Evolutionary conservation across 2,113 vertebrate species (phyloP).

Genomic region (Sapajus apella): DNA sequence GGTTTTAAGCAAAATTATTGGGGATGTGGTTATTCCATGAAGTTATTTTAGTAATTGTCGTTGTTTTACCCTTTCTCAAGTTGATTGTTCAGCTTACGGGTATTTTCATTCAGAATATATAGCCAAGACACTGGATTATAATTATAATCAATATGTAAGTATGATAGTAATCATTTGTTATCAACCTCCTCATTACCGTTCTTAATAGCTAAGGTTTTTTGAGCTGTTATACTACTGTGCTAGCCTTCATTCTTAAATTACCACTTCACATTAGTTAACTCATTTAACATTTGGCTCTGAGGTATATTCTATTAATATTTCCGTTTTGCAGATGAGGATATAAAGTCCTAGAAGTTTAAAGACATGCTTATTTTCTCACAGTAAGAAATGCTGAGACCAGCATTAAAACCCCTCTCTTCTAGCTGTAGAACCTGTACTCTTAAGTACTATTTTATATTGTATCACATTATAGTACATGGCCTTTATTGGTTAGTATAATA

Average conservation of each 20-base stretch:
- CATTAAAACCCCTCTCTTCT: not conserved
- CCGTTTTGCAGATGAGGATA: slow-evolving; percentile 6
- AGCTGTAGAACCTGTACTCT: not conserved
- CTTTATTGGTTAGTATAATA: not conserved
- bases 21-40: not conserved
- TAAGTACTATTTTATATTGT: not conserved
- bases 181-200: slow-evolving; percentile 15
- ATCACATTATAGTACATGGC: not conserved
- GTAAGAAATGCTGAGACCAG: not conserved
- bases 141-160: not conserved
- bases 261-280: not conserved
- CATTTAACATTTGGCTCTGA: not conserved
- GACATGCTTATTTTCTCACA: not conserved
- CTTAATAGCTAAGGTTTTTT: slow-evolving; percentile 4
- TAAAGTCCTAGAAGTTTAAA: not conserved
- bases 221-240: not conserved
- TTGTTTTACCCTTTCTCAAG: not conserved
- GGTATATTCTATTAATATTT: not conserved
- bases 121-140: not conserved
- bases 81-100: not conserved
- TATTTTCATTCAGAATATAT: not conserved
- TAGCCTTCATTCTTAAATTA: slow-evolving; percentile 32
- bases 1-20: not conserved
- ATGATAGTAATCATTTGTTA: slow-evolving; percentile 2
- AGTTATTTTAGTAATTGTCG: not conserved